Conservation (phyloP, 2,888 invertebrate species). For the Acrobasis repandana region DNA sequence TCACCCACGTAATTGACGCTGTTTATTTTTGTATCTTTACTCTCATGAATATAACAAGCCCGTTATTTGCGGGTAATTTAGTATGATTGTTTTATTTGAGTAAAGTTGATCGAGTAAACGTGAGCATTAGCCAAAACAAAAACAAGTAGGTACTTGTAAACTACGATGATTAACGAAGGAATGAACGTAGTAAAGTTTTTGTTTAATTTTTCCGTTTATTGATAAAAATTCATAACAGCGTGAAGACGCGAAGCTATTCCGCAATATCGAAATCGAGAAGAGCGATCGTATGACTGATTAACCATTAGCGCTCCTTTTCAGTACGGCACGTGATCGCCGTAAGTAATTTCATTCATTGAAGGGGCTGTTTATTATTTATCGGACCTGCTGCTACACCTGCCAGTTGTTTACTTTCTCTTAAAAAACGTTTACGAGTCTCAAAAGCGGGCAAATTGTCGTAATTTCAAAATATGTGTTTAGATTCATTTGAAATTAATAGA, state of each 20-base stretch:
- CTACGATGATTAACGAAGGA: conserved; percentile 58
- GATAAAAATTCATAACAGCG: conserved; percentile 58
- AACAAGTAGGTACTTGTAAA: conserved; percentile 38
- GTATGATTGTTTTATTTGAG: neutral
- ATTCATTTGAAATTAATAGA: neutral
- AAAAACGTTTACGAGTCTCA: neutral
- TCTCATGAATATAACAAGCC: neutral
- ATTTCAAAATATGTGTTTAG: neutral
- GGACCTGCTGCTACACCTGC: conserved; percentile 38
- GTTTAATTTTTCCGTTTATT: conserved; percentile 65
- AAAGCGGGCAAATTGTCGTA: neutral
- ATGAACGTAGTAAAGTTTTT: conserved; percentile 54
- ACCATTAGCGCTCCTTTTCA: conserved; percentile 66
- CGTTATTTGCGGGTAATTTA: neutral
- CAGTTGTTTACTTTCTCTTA: neutral
- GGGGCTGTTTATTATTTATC: conserved; percentile 47
- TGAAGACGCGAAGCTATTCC: conserved; percentile 64
- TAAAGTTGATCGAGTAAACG: neutral
- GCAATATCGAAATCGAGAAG: conserved; percentile 49
- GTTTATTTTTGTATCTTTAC: conserved; percentile 16
- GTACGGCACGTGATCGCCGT: conserved; percentile 65
- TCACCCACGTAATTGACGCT: conserved; percentile 2
- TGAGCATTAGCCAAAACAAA: conserved; percentile 22
- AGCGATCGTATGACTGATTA: conserved; percentile 70
- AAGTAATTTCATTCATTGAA: conserved; percentile 67